Evolutionary conservation across 2,113 vertebrate species (phyloP), one percentile per base, ranked within the genome.

Genomic region (Nanorana parkeri): DNA sequence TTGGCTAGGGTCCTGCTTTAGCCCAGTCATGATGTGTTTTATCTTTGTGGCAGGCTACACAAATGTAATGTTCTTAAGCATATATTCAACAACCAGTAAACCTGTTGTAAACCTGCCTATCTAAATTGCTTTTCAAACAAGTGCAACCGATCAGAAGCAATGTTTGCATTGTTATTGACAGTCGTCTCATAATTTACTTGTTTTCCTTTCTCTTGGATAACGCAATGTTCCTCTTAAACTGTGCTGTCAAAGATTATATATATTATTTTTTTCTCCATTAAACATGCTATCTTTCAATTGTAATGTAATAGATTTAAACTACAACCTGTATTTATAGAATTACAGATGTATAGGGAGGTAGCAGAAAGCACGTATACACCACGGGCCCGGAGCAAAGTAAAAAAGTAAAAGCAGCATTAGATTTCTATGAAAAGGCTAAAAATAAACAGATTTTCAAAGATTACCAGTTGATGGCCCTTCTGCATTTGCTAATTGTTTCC

Each of bases 401-500:
- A 65, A 52, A 16, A n/a, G n/a, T n/a, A n/a, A 73, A 73, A 74
- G 24, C 29, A 17, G 20, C 69, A 55, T 81, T 74, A 32, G 19
- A 23, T 72, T 52, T 66, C 69, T 24, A 54, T 66, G 32, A 61
- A 23, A 17, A 26, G 68, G 24, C 56, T 81, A 52, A 72, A 63
- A 72, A 71, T 52, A 81, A 81, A 32, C 68, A 55, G 28, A 81
- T 81, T 81, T 81, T 81, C 58, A 65, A 65, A 81, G 36, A 73
- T 74, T 28, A 61, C 29, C 8, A 32, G 29, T 63, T 55, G 56
- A 81, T 56, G n/a, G 68, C 56, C 60, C 17, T 60, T 60, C 24
- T 81, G 20, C 68, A 81, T 65, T 64, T 65, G 78, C 56, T 80
- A 32, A 80, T 71, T 80, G 78, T 72, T 80, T 80, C 67, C 78